These are phyloP conservation scores for Brevipalpus yothersi DNA, from an alignment of 1,140 invertebrate species.

Conservation along the genomic window DNA sequence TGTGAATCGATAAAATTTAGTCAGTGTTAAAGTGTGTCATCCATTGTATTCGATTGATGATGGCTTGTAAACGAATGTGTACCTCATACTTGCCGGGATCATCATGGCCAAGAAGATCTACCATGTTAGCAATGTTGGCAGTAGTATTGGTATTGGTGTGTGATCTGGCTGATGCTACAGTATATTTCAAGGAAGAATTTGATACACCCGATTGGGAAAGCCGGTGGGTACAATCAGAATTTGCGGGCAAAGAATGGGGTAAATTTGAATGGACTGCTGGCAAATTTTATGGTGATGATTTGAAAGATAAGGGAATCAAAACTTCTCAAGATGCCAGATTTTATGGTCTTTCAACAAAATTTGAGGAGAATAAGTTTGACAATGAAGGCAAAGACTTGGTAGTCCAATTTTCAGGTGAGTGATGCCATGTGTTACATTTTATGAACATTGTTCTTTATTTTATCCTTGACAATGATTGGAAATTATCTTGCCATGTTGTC, in stretches of 20 bases:
- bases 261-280: conserved; percentile 72
- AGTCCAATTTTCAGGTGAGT: conserved; percentile 54
- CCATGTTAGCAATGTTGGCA: too few species aligned
- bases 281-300: conserved; percentile 82
- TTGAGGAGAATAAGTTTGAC: conserved; percentile 41
- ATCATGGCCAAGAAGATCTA: too few species aligned
- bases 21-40: too few species aligned
- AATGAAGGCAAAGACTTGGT: conserved; percentile 54
- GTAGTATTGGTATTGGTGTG: too few species aligned
- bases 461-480: too few species aligned
- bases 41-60: too few species aligned
- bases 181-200: conserved; percentile 13
- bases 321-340: conserved; percentile 92
- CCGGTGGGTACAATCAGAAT: conserved; percentile 72
- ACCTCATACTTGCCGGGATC: too few species aligned
- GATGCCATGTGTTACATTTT: background rate
- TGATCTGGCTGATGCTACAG: background rate
- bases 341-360: conserved; percentile 81
- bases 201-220: conserved; percentile 35
- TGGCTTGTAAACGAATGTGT: too few species aligned
- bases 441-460: background rate
- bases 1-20: too few species aligned
- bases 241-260: conserved; percentile 79
- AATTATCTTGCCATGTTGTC: too few species aligned
- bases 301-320: conserved; percentile 50